Evolutionary conservation across 2,888 invertebrate genomes (phyloP).

Genomic region (Trachelus troglodyta): DNA sequence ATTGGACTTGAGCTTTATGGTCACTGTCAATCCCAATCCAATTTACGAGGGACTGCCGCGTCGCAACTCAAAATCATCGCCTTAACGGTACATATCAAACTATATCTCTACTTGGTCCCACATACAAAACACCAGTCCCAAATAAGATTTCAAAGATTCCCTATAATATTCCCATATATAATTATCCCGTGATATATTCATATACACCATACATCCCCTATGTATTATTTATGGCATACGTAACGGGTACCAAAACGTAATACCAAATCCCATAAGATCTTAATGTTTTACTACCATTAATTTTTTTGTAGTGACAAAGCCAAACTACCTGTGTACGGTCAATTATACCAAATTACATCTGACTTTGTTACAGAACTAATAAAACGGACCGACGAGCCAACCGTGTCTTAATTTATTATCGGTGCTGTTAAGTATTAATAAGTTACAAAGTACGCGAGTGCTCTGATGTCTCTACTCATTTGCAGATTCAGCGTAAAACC

Average conservation of each 20-base stretch:
- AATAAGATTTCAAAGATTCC: neutral
- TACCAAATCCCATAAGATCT: neutral
- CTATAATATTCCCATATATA: neutral
- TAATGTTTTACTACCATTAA: neutral
- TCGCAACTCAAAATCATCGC: neutral
- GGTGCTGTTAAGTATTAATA: neutral
- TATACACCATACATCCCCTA: neutral
- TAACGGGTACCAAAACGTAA: neutral
- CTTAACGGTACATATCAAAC: neutral
- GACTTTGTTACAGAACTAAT: neutral
- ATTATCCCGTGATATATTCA: neutral
- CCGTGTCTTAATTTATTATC: neutral
- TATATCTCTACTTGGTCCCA: neutral
- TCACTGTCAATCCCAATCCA: slow-evolving; percentile 9
- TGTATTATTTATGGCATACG: neutral
- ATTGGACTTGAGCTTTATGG: slow-evolving; percentile 35
- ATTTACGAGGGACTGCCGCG: slow-evolving; percentile 28
- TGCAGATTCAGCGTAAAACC: slow-evolving; percentile 54
- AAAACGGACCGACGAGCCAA: neutral
- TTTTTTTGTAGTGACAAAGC: neutral
- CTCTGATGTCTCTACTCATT: slow-evolving; percentile 34
- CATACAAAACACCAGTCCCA: neutral
- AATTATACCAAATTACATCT: neutral
- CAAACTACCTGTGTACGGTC: neutral
- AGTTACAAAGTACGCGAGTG: neutral